These are phyloP conservation scores for Cetonia aurata DNA, from an alignment of 2,888 invertebrate genomes.

Conservation along the genomic window DNA sequence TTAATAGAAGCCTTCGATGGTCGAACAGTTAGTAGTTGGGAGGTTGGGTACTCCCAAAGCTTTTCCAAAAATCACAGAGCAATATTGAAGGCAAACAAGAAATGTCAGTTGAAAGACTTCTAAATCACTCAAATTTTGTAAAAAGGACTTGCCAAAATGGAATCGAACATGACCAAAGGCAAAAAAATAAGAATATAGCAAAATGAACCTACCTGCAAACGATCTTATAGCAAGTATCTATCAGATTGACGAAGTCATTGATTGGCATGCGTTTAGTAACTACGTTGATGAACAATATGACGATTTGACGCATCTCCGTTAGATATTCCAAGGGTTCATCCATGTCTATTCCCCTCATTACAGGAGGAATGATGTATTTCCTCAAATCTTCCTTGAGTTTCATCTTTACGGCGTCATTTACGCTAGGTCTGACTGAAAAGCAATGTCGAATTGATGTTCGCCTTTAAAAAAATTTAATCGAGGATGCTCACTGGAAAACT, in stretches of 20 bases:
- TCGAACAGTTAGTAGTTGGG: too few species aligned
- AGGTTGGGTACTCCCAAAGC: too few species aligned
- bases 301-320: constrained; percentile 80
- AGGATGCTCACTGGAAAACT: constrained; percentile 46
- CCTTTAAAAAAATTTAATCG: background rate
- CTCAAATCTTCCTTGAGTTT: constrained; percentile 67
- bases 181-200: background rate
- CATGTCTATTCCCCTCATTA: constrained; percentile 73
- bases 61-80: too few species aligned
- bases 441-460: background rate
- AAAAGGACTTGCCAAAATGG: too few species aligned
- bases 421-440: constrained; percentile 67
- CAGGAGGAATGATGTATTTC: constrained; percentile 72
- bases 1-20: too few species aligned
- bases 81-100: too few species aligned
- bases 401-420: constrained; percentile 64
- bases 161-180: background rate
- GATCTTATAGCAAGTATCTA: constrained; percentile 69
- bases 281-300: constrained; percentile 77
- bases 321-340: constrained; percentile 79
- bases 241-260: constrained; percentile 66
- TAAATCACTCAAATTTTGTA: too few species aligned
- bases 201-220: constrained; percentile 64
- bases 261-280: constrained; percentile 66
- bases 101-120: too few species aligned